Base-by-base conservation (phyloP, 2,888 invertebrate genomes). In the Philereme transversata region DNA sequence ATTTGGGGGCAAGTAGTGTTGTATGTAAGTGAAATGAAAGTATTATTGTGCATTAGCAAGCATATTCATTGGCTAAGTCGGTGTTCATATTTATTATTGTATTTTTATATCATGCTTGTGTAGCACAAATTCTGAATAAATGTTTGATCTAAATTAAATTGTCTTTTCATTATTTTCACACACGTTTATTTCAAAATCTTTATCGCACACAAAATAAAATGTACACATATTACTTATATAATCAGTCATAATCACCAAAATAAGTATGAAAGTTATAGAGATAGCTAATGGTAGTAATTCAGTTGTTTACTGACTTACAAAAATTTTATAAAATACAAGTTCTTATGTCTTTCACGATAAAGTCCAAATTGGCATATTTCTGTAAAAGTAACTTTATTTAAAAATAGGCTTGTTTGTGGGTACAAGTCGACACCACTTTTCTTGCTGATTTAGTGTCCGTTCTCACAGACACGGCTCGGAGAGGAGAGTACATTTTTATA, bases 111-210 rank as follows among this genome's bases (percentile, higher is more conserved):
- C 82, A 90, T 84, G 91, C 91, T 91, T 91, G 79, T 90, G 90
- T 91, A 90, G 91, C 91, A 92, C 91, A 92, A 91, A 92, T 89
- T 87, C 88, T 88, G 88, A 92, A 88, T 91, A 91, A 90, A 92
- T 90, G 88, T 90, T 90, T 90, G 87, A 85, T 84, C 82, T 74
- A 71, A 76, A 69, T 60, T 59, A 51, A 11, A 35, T 51, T 54
- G 45, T 51, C 36, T 53, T 48, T 41, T 41, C 5, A 41, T 34
- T 11, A 35, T n/a, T 5, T 6, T 52, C 54, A 56, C 34, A 36
- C 4, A 6, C 9, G 8, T 48, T 45, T 53, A 49, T 53, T 49
- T 52, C 9, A 53, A 62, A 64, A 48, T 7, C 46, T 68, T 64
- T 68, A 68, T 64, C 64, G 55, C 55, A 51, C 48, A 41, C 41